A percentile compares a stretch with the other conserved stretches of the same genome.
Evolutionary conservation across 1,140 invertebrate species (phyloP).

Genomic region (Metopolophium dirhodum): DNA sequence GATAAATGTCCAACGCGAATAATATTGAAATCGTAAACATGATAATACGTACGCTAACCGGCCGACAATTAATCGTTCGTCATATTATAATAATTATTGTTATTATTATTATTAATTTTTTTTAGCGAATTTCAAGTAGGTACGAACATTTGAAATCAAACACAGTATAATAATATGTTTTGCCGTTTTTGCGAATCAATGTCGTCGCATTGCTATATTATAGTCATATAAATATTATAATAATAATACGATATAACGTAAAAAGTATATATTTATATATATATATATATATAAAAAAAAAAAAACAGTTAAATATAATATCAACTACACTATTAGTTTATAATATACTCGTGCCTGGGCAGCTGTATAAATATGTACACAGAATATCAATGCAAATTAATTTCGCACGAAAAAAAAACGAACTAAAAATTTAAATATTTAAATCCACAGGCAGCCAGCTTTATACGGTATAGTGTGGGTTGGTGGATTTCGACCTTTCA

Average conservation of each 20-base stretch:
- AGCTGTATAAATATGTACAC: background rate
- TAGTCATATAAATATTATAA: background rate
- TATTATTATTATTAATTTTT: background rate
- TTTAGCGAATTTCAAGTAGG: background rate
- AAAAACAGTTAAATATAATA: background rate
- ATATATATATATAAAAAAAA: too few relatives aligned
- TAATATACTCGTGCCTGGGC: background rate
- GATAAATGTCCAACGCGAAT: background rate
- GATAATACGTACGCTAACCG: background rate
- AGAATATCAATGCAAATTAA: background rate
- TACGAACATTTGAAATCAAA: background rate
- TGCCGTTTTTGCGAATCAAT: background rate
- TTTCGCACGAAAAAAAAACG: background rate
- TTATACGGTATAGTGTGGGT: too few relatives aligned
- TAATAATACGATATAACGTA: background rate
- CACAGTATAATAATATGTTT: background rate
- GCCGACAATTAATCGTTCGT: background rate
- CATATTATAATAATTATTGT: background rate
- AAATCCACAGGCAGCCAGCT: background rate
- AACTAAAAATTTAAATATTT: slow-evolving; percentile 1
- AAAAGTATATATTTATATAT: too few relatives aligned
- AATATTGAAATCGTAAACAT: background rate
- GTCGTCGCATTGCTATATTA: background rate
- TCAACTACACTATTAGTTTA: background rate
- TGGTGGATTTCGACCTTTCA: background rate